Evolutionary conservation across 1,140 invertebrate genomes (phyloP), one percentile per base, ranked within the genome.

Genomic region (Pissodes strobi): DNA sequence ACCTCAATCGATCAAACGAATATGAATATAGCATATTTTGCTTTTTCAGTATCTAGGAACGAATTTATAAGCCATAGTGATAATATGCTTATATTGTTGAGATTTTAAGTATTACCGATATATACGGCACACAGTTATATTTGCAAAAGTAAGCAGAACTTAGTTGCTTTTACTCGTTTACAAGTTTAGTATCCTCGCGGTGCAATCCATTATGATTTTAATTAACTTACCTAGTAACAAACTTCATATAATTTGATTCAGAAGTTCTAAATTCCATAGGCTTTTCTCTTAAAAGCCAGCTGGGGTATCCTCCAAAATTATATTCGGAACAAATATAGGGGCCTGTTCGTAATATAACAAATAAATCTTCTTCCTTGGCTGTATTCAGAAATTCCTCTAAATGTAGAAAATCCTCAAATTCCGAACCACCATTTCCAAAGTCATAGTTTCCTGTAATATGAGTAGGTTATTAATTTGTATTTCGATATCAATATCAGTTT

Each of bases 271-370:
- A 81, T 67, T 18, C 76, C 70, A 57, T 80, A 60, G 38, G 75
- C 74, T 55, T 62, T 19, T 64, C 51, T 45, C 64, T 52, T 22
- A 72, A 18, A n/a, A 72, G 58, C 71, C 71, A 72, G 56, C 66
- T 69, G 1, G 71, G 71, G 21, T 70, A 72, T 2, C 79, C 78
- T 30, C 80, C 79, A 65, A 81, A 82, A 53, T 90, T 88, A 74
- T 88, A 85, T 79, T 92, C 90, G 19, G 93, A 93, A 80, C 94
- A 96, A 58, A 97, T 97, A 69, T 94, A 98, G 0, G 96, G 96
- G 0, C 96, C 96, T 1, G 92, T 88, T 55, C 95, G 80, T 0
- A 98, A 76, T 23, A 98, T 86, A 0, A 97, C 92, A 23, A 90
- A 78, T 22, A 98, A 78, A 66, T 87, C 91, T 75, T 92, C 87